Evolutionary conservation across 2,113 vertebrate species (phyloP), one percentile per base, ranked within the genome.

Genomic region (Lagopus leucura): DNA sequence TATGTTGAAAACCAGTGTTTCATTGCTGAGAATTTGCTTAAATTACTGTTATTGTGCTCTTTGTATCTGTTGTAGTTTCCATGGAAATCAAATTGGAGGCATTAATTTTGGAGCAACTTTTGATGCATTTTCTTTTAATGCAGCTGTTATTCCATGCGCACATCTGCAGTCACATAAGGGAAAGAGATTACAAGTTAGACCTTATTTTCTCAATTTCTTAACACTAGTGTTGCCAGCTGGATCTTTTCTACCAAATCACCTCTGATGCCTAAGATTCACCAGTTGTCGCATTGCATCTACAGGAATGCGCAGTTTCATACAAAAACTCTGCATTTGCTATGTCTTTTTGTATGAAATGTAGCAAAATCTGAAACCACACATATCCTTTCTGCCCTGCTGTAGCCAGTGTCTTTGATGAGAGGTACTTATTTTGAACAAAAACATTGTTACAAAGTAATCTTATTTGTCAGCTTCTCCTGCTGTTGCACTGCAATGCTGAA

Each of bases 361-460:
- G 63, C 55, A 75, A 86, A 88, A 83, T 32, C 13, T 30, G 65
- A 89, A 95, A 78, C 52, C 11, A 54, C 30, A 14, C 12, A 13
- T 63, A 52, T 30, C 65, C 27, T 32, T 90, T 82, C 78, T 42
- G 25, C 18, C 25, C 40, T 14, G 5, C 19, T 74, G 52, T 47
- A 20, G 52, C 38, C 67, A 30, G 10, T 34, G 93, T 74, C 82
- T 45, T 71, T 54, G 52, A 65, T 24, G 43, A 89, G 66, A 69
- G 8, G 6, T 28, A 50, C 71, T 74, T 61, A 28, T 91, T 90
- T 88, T 57, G 67, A 88, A 72, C 78, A 78, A 89, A 94, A 93
- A 28, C 30, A 48, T 5, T 45, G 70, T 67, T 57, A 72, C 27
- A 48, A 4, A 18, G 13, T 65, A 40, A 80, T 85, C 28, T 88